Evolutionary conservation across 1,140 invertebrate genomes (phyloP), one percentile per base, ranked within the genome.

Genomic region (Portunus trituberculatus): DNA sequence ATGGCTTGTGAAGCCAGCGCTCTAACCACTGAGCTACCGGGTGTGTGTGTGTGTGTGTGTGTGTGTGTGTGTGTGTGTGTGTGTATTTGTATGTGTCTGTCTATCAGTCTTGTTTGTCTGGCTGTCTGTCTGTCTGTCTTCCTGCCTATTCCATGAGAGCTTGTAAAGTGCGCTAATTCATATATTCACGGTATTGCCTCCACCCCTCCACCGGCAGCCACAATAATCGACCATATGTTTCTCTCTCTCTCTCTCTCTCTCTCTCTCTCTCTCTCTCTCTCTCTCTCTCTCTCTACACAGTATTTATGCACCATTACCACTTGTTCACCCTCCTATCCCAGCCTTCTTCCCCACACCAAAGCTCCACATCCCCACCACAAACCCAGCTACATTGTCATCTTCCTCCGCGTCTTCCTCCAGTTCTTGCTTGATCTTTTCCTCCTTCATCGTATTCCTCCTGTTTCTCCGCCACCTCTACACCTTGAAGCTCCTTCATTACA

Each of bases 11-110:
- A n/a, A n/a, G n/a, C n/a, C n/a, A n/a, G n/a, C n/a, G n/a, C n/a
- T n/a, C n/a, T n/a, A n/a, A n/a, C n/a, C n/a, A n/a, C n/a, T n/a
- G n/a, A n/a, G n/a, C n/a, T n/a, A n/a, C n/a, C n/a, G n/a, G n/a
- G n/a, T n/a, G n/a, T n/a, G n/a, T n/a, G n/a, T n/a, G n/a, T n/a
- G n/a, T 91, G 89, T 67, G 52, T 76, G 25, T 52, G 52, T 91
- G 90, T 67, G 52, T 93, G 46, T 86, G 39, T 93, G 48, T 87
- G 45, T 93, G 48, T 93, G 45, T 93, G 48, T 86, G 28, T 86
- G 28, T n/a, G 89, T 20, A 25, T 76, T 8, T 76, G 67, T 76
- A 1, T 7, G 20, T 76, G 0, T n/a, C 67, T n/a, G 67, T n/a
- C 20, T 76, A n/a, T n/a, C 20, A 8, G 20, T 76, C 67, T 59